phyloP scores from a whole-genome alignment of 2,888 invertebrate species.

The Ametastegia equiseti region DNA sequence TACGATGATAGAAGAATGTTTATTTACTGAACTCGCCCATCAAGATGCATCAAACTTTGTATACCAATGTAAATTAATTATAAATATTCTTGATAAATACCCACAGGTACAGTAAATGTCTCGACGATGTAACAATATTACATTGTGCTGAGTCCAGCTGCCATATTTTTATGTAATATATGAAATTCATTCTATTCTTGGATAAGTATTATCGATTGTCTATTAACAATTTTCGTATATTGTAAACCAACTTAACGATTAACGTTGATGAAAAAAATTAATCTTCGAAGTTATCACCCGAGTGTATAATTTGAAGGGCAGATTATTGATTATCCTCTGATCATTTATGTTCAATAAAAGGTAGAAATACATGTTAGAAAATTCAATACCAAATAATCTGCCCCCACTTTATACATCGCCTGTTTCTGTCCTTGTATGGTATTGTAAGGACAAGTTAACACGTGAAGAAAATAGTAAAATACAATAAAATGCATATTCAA shows the following conservation, averaged over 20 bases:
- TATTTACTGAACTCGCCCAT: constrained; percentile 1
- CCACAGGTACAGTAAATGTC: constrained; percentile 18
- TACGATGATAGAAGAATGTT: neutral
- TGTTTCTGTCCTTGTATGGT: constrained; percentile 43
- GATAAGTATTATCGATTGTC: constrained; percentile 30
- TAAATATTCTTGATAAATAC: constrained; percentile 17
- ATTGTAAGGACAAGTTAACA: constrained; percentile 38
- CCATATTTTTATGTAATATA: constrained; percentile 42
- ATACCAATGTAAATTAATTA: constrained; percentile 4
- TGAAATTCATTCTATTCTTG: constrained; percentile 34
- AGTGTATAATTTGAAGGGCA: constrained; percentile 10
- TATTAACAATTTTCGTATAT: neutral
- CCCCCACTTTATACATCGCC: constrained; percentile 28
- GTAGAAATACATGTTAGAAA: neutral
- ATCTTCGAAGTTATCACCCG: neutral
- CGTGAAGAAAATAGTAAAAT: neutral
- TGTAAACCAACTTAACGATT: constrained; percentile 9
- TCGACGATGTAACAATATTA: constrained; percentile 15
- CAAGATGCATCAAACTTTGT: constrained; percentile 12
- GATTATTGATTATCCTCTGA: neutral
- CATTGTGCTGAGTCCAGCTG: constrained; percentile 35
- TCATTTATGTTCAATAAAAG: neutral
- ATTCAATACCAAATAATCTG: neutral
- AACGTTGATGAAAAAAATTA: neutral
- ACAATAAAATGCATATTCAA: constrained; percentile 6